phyloP scores from a whole-genome alignment of 2,113 vertebrate species.

The Sphyrna mokarran region DNA sequence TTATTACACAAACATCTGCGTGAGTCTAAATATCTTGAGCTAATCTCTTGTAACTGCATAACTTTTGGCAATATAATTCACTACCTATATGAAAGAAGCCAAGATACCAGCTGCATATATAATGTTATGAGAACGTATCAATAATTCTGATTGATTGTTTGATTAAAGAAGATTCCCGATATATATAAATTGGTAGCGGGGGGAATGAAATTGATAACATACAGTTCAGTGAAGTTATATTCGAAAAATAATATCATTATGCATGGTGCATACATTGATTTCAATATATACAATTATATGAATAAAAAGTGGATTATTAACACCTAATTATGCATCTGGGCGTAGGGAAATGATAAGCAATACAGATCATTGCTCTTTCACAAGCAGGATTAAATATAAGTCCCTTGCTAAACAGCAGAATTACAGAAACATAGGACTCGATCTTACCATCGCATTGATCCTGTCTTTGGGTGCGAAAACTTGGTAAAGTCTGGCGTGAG shows the following conservation, averaged over 20 bases:
- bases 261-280: not conserved
- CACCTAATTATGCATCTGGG: not conserved
- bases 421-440: not conserved
- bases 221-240: not conserved
- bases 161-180: not conserved
- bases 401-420: not conserved
- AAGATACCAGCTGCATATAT: too few species aligned
- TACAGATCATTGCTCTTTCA: not conserved
- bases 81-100: not conserved
- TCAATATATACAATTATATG: not conserved
- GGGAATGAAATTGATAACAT: not conserved
- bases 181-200: not conserved
- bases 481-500: too few species aligned
- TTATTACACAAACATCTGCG: not conserved
- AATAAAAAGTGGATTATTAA: not conserved
- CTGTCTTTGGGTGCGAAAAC: too few species aligned
- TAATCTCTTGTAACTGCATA: not conserved
- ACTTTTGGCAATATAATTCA: not conserved
- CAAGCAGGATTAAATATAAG: not conserved
- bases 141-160: not conserved
- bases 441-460: too few species aligned
- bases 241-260: not conserved
- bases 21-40: too few species aligned
- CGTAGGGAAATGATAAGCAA: not conserved
- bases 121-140: not conserved